Base-by-base conservation (phyloP, 2,113 vertebrate species). In the Anolis carolinensis region DNA sequence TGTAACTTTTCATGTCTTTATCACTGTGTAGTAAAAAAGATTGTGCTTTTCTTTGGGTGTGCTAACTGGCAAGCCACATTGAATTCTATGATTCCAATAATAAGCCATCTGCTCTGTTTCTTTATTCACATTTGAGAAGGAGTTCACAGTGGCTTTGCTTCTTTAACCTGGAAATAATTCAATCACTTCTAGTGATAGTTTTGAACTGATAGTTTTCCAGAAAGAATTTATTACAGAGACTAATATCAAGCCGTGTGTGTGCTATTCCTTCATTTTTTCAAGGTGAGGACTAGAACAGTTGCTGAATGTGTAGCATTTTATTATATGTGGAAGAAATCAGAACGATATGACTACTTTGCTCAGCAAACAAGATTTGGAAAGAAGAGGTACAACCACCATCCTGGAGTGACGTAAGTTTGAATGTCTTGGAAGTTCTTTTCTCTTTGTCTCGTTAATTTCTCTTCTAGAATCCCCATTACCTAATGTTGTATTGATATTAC, bases 241-340 rank as follows among this genome's bases (percentile, higher is more conserved):
- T 25, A 44, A 21, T 72, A 21, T 62, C 34, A 79, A 79, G 70
- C 2, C 10, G 73, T 63, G 32, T n/a, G 7, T 63, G 16, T 63
- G 55, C 10, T 72, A 86, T 1, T 84, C 75, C 30, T 86, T 91
- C 9, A n/a, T 86, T 11, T 20, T 0, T 79, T 16, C 88, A 59
- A 99, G 99, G 98, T 99, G 88, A 96, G 96, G 90, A 98, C 97
- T 83, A 97, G 98, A 93, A 98, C 98, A 3, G 99, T 99, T 85
- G 97, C 98, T 63, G 98, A 99, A 93, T 99, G 99, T 94, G 98
- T 99, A 44, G 98, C 98, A 10, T 99, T 99, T 95, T 99, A 99
- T 90, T 99, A 99, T 91, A 98, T 99, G 97, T 99, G 99, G 99
- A 99, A 99, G 25, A 99, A 99, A 94, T 99, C 99, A 0, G 99